Evolutionary conservation across 2,113 vertebrate genomes (phyloP), one percentile per base, ranked within the genome.

Genomic region (Cinclus cinclus): DNA sequence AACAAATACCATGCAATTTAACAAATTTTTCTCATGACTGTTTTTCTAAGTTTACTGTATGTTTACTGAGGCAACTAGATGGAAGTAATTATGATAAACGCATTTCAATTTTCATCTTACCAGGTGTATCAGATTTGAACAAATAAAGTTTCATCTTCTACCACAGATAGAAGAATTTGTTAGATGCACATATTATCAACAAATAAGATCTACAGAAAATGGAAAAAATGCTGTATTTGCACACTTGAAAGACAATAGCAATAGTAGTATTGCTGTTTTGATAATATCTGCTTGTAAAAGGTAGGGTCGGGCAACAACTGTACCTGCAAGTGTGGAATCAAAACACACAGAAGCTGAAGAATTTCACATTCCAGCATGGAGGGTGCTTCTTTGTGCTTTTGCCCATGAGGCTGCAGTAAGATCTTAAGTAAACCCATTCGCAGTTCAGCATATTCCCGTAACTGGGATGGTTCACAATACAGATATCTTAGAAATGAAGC

Each of bases 291-390:
- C 59, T 75, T 71, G 30, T 37, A 81, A 85, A 87, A 84, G 21
- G 18, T 23, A 35, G 4, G 6, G 30, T 60, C 28, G 89, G 15
- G n/a, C 81, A 60, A 75, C 30, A 94, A 83, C 12, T 15, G 52
- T 97, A 98, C 99, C 98, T 99, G 99, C 96, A 99, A 97, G 82
- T 98, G 96, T 27, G 99, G 98, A 88, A 99, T 80, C 89, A 99
- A 96, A 79, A 98, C 97, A 92, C 97, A 98, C 24, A 99, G 98
- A 90, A 98, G 96, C 9, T 83, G 97, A 87, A 99, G 97, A 69
- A 99, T 98, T 46, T 96, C 93, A 53, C 97, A 93, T 49, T 97
- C 97, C 92, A 98, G 89, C 1, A 55, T 0, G 1, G 96, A 96
- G 1, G 96, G 96, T 37, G 67, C 77, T 28, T 83, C 94, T 82